A percentile compares a stretch with the other conserved stretches of the same genome.
phyloP scores from a whole-genome alignment of 1,140 invertebrate species.

The Cydia strobilella region DNA sequence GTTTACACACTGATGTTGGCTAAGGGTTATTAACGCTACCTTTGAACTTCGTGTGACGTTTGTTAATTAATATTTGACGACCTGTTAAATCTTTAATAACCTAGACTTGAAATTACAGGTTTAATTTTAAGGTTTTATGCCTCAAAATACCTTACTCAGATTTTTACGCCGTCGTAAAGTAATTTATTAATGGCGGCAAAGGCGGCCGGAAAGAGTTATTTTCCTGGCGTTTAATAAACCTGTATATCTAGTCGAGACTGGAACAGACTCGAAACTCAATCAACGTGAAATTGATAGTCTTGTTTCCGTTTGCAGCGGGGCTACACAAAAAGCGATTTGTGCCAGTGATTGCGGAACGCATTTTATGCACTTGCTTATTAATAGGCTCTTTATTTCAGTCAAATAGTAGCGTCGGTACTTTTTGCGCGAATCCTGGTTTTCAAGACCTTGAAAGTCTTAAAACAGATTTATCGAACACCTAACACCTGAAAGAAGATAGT shows the following conservation, averaged over 20 bases:
- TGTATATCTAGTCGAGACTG: background rate
- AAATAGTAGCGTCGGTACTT: too few relatives aligned
- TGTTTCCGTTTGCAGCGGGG: background rate
- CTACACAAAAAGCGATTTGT: background rate
- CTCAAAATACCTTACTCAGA: background rate
- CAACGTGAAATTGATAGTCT: conserved; percentile 9
- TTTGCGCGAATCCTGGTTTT: too few relatives aligned
- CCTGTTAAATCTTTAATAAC: background rate
- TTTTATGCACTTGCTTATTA: background rate
- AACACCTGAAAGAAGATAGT: too few relatives aligned
- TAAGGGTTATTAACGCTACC: too few relatives aligned
- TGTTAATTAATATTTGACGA: background rate
- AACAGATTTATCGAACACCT: too few relatives aligned
- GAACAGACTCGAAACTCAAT: conserved; percentile 7
- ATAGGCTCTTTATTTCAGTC: too few relatives aligned
- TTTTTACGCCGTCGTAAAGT: background rate
- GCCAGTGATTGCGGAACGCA: background rate
- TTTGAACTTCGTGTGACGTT: too few relatives aligned
- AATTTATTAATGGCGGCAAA: background rate
- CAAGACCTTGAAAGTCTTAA: too few relatives aligned
- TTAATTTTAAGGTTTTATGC: background rate
- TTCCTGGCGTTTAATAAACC: background rate
- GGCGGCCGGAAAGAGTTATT: background rate
- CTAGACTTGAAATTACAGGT: conserved; percentile 2
- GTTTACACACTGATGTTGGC: too few relatives aligned